Evolutionary conservation across 2,888 invertebrate genomes (phyloP).

Genomic region (Xestia rhomboidea): DNA sequence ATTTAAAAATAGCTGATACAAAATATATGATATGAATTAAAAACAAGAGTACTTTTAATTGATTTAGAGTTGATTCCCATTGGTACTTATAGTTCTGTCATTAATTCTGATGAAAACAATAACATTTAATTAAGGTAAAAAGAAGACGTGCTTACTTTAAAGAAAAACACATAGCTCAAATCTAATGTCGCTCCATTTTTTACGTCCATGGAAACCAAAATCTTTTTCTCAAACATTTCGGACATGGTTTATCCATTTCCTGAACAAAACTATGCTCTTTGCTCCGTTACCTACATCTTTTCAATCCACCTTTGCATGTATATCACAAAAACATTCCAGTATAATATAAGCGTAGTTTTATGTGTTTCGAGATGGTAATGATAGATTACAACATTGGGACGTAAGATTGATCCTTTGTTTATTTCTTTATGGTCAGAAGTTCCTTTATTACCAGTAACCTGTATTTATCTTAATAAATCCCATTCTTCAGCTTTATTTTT

Average conservation of each 20-base stretch:
- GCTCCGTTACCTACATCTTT: neutral
- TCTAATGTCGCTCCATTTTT: neutral
- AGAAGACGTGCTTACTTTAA: no score
- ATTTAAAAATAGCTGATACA: constrained; percentile 56
- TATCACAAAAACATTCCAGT: neutral
- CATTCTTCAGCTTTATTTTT: neutral
- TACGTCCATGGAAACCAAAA: neutral
- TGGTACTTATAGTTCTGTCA: neutral
- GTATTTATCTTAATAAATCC: neutral
- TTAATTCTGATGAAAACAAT: neutral
- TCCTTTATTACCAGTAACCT: neutral
- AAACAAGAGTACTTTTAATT: constrained; percentile 32
- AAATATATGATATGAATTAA: constrained; percentile 64
- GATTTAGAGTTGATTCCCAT: neutral
- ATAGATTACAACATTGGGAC: neutral
- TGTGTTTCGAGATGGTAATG: neutral
- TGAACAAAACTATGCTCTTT: neutral
- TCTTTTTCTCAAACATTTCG: neutral
- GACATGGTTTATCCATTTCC: neutral
- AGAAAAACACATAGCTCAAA: neutral
- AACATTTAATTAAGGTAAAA: neutral
- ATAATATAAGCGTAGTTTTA: neutral
- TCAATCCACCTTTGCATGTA: neutral
- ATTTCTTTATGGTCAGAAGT: constrained; percentile 1
- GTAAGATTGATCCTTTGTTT: neutral